Evolutionary conservation across 2,113 vertebrate species (phyloP).

Genomic region (Smithornis capensis): DNA sequence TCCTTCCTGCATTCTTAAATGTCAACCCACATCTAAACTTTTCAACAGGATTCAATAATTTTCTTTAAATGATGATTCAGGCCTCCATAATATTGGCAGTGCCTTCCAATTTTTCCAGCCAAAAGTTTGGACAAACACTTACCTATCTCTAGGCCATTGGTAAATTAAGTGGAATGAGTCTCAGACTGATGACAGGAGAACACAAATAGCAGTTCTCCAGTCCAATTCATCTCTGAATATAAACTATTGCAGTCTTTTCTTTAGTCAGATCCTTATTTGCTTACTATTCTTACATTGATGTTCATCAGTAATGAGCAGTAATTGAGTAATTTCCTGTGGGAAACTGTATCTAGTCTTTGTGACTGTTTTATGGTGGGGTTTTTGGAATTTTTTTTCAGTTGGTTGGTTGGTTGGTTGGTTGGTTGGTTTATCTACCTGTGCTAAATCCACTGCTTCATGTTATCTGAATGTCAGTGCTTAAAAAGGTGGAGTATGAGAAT

Average conservation of each 20-base stretch:
- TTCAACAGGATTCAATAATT: background rate
- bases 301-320: background rate
- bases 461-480: background rate
- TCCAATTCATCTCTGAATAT: background rate
- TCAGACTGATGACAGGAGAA: background rate
- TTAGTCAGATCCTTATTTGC: background rate
- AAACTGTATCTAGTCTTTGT: accelerated
- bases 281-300: background rate
- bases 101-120: background rate
- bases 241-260: background rate
- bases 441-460: background rate
- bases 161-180: background rate
- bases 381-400: background rate
- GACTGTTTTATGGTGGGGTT: background rate
- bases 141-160: background rate
- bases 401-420: background rate
- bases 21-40: background rate
- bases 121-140: background rate
- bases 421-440: background rate
- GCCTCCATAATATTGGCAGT: background rate
- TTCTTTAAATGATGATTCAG: background rate
- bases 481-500: background rate
- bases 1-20: background rate
- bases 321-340: background rate
- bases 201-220: background rate